Evolutionary conservation across 2,113 vertebrate genomes (phyloP), one percentile per base, ranked within the genome.

Genomic region (Notechis scutatus): DNA sequence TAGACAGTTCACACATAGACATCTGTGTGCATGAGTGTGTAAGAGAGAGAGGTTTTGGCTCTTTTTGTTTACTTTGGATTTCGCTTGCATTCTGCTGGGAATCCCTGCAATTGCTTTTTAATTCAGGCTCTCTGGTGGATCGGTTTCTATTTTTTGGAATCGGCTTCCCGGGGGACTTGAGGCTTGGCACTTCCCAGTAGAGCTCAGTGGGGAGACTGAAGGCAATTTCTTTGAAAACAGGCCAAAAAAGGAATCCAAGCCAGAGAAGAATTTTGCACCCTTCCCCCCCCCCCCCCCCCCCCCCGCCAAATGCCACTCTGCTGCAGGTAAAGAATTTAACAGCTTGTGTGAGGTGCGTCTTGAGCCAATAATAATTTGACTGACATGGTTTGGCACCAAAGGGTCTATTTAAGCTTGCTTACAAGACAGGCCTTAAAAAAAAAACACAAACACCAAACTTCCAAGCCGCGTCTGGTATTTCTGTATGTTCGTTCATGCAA

Each of bases 251-350:
- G 29, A 92, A 94, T 96, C 96, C 97, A 97, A 97, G 95, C 94
- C 95, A 93, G 93, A 96, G 96, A 98, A 97, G 96, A 97, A 97
- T 98, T 97, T 98, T 97, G 93, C 97, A 97, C 97, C 97, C 97
- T 96, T 96, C 0, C 0, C 0, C 1, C 1, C 4, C 92, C 0
- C 0, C 1, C 1, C n/a, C 0, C 0, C 0, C 0, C 0, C 0
- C 0, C 0, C 1, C 1, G 4, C 92, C 6, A 89, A 97, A 94
- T 93, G 93, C 96, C 94, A 92, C 97, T 97, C 96, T 7, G 96
- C 95, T 97, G 97, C 97, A 97, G 97, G 97, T 97, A 97, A 98
- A 97, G 97, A 98, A 97, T 98, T 97, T 98, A 97, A 95, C 97
- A 97, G 96, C 96, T 97, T 94, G 91, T 95, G 96, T 94, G 94